Conservation (phyloP, 92 coral and sea anemone species). For the Blastomussa wellsi region DNA sequence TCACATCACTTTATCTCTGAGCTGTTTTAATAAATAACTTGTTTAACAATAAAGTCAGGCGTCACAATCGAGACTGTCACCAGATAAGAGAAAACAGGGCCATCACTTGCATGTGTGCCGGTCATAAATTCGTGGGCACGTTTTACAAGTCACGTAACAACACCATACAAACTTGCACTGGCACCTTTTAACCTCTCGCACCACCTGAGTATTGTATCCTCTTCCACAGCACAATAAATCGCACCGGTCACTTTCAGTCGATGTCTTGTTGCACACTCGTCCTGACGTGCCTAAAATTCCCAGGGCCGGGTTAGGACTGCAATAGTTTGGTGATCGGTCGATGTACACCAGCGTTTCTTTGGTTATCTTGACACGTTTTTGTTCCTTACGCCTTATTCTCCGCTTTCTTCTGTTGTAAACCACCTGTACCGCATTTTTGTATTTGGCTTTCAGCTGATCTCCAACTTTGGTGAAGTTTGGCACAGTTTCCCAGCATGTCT, state of each 20-base stretch:
- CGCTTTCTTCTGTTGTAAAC: conserved; percentile 66
- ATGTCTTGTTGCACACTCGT: conserved; percentile 80
- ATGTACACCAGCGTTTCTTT: conserved; percentile 67
- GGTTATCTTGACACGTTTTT: conserved; percentile 58
- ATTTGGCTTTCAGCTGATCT: conserved; percentile 57
- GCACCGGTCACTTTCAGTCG: conserved; percentile 76
- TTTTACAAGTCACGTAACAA: conserved; percentile 81
- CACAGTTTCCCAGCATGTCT: conserved; percentile 78
- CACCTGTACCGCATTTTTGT: conserved; percentile 68
- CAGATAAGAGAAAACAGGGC: background rate
- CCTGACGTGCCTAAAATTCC: conserved; percentile 90
- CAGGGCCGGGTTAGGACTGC: conserved; percentile 61
- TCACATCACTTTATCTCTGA: background rate
- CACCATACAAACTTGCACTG: conserved; percentile 89
- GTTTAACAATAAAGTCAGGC: background rate
- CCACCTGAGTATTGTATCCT: conserved; percentile 87
- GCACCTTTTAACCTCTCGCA: conserved; percentile 75
- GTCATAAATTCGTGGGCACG: conserved; percentile 74
- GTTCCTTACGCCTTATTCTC: conserved; percentile 69
- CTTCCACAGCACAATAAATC: conserved; percentile 84
- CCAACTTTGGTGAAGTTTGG: conserved; percentile 80
- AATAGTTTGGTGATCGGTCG: conserved; percentile 83
- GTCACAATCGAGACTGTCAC: background rate
- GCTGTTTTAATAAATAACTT: conserved; percentile 26
- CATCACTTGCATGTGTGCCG: conserved; percentile 76